These are phyloP conservation scores for Scaptomyza caliginosa DNA, from an alignment of 2,888 invertebrate species.

Conservation along the genomic window DNA sequence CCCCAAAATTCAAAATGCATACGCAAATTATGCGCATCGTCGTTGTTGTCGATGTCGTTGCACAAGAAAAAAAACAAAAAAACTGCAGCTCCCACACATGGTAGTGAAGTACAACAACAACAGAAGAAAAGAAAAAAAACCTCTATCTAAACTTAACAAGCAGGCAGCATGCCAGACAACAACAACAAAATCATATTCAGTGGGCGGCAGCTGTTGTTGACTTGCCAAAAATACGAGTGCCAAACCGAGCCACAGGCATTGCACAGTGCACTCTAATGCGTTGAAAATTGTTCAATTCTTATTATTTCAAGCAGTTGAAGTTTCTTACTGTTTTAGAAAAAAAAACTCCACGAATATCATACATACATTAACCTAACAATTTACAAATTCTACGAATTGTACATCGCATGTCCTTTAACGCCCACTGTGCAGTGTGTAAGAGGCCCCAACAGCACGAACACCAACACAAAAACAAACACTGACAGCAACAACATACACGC, in stretches of 20 bases:
- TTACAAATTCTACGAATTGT: not conserved
- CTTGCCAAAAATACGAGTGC: constrained; percentile 47
- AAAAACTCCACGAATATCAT: not conserved
- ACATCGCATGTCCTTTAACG: constrained; percentile 5
- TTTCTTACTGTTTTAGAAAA: not conserved
- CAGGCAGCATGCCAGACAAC: constrained; percentile 61
- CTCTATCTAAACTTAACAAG: constrained; percentile 65
- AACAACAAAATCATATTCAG: constrained; percentile 40
- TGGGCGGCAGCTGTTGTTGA: constrained; percentile 46
- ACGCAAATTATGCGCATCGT: constrained; percentile 77
- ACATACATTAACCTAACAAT: not conserved
- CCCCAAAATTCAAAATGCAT: constrained; percentile 73
- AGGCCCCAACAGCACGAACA: constrained; percentile 22
- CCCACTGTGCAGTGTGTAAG: constrained; percentile 45
- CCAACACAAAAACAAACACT: constrained; percentile 16
- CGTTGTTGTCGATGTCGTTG: constrained; percentile 42
- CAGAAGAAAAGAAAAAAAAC: constrained; percentile 36
- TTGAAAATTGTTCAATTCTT: not conserved
- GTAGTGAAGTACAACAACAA: constrained; percentile 17
- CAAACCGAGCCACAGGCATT: constrained; percentile 33
- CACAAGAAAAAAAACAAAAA: constrained; percentile 26
- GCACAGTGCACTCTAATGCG: constrained; percentile 39
- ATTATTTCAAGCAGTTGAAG: not conserved
- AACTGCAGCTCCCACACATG: constrained; percentile 65
- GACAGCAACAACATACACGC: constrained; percentile 18